These are phyloP conservation scores for Callorhinus ursinus DNA, from an alignment of 2,113 vertebrate genomes.

Conservation along the genomic window DNA sequence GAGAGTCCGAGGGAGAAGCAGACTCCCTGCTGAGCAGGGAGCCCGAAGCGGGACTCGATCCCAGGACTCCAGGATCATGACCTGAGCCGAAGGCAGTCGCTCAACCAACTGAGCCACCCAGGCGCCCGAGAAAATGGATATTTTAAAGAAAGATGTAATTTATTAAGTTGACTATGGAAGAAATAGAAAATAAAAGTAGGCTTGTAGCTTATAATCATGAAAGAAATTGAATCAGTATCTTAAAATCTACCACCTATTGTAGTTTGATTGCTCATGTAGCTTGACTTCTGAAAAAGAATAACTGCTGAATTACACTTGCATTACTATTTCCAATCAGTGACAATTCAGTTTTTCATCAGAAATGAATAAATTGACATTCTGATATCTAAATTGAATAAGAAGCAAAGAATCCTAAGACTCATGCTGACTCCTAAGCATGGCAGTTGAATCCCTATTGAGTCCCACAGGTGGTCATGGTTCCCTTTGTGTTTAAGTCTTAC, in stretches of 20 bases:
- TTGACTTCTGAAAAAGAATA: slow-evolving; percentile 14
- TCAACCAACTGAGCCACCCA: background rate
- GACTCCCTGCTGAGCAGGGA: too few species aligned
- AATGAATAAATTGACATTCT: slow-evolving; percentile 20
- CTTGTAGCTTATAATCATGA: background rate
- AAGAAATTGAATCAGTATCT: slow-evolving; percentile 26
- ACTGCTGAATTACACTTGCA: background rate
- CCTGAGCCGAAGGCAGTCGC: too few species aligned
- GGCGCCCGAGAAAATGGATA: background rate
- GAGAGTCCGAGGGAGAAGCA: too few species aligned
- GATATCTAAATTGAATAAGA: background rate
- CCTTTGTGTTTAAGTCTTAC: background rate
- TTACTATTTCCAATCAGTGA: slow-evolving; percentile 18
- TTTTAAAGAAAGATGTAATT: slow-evolving; percentile 35
- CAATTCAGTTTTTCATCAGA: background rate
- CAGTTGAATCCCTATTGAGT: background rate
- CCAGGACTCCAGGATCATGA: too few species aligned
- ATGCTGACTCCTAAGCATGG: background rate
- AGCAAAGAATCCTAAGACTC: background rate
- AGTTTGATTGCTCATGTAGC: slow-evolving; percentile 10
- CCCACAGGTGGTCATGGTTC: background rate
- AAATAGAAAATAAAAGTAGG: background rate
- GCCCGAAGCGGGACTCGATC: too few species aligned
- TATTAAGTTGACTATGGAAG: slow-evolving; percentile 16
- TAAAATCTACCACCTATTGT: background rate